Conservation (phyloP, 2,113 vertebrate species). For the Numida meleagris region DNA sequence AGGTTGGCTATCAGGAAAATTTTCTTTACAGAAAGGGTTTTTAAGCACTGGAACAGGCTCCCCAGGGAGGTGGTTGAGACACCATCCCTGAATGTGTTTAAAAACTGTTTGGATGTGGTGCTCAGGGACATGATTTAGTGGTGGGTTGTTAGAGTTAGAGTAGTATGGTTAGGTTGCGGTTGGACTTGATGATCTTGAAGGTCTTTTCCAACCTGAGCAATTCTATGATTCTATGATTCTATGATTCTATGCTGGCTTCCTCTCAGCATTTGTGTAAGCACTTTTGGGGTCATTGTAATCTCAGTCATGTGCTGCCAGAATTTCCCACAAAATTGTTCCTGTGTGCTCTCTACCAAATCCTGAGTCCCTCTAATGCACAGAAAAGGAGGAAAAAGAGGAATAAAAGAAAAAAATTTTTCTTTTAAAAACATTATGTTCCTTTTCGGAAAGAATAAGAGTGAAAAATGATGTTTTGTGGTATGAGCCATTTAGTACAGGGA, state of each 20-base stretch:
- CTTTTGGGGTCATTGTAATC: background rate
- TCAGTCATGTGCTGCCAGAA: background rate
- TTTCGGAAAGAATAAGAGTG: background rate
- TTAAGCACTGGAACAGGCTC: too few relatives aligned
- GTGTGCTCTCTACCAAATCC: background rate
- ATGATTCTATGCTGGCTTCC: background rate
- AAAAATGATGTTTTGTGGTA: background rate
- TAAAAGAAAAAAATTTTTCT: background rate
- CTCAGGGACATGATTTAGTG: too few relatives aligned
- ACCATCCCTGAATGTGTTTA: too few relatives aligned
- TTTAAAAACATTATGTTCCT: background rate
- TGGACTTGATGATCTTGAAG: too few relatives aligned
- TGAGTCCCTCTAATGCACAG: background rate
- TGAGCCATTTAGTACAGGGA: background rate
- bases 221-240: too few relatives aligned
- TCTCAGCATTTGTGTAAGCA: background rate
- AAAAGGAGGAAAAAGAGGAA: background rate
- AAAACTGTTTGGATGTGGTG: too few relatives aligned
- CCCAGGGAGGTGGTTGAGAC: too few relatives aligned
- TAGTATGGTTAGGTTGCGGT: too few relatives aligned
- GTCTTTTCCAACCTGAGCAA: too few relatives aligned
- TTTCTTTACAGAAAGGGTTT: too few relatives aligned
- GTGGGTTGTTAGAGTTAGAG: too few relatives aligned
- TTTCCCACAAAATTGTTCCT: slow-evolving; percentile 6
- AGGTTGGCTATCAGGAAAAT: too few relatives aligned